Evolutionary conservation across 2,797 vertebrate genomes (phyloP).

Genomic region (Aeoliscus strigatus): DNA sequence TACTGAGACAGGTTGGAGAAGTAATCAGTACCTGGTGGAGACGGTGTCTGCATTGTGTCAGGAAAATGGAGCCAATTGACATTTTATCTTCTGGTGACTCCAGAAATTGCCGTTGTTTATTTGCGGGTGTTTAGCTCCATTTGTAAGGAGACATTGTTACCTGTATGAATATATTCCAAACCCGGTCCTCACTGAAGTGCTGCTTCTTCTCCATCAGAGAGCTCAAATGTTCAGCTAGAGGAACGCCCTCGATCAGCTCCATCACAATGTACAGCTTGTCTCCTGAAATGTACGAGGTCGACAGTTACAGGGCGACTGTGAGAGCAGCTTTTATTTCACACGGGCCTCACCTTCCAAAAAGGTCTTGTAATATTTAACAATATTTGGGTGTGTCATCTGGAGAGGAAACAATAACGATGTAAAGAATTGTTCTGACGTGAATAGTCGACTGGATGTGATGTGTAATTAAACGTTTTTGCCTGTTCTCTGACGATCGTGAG

Average conservation of each 20-base stretch:
- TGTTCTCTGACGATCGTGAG: conserved; percentile 89
- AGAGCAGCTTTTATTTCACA: too few relatives aligned
- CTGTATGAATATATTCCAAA: conserved; percentile 92
- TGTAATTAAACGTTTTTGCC: conserved; percentile 61
- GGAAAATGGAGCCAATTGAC: too few relatives aligned
- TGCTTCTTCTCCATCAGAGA: conserved; percentile 87
- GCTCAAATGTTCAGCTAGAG: conserved; percentile 82
- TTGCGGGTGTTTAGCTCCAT: too few relatives aligned
- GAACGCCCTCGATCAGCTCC: conserved; percentile 86
- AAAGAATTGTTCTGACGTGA: too few relatives aligned
- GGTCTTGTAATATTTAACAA: conserved; percentile 89
- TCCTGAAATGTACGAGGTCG: conserved; percentile 52
- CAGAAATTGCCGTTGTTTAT: too few relatives aligned
- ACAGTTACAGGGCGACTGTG: too few relatives aligned
- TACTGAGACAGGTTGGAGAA: too few relatives aligned
- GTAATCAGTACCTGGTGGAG: too few relatives aligned
- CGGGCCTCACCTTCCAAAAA: conserved; percentile 88
- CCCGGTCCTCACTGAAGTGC: conserved; percentile 81
- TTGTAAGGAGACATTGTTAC: too few relatives aligned
- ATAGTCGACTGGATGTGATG: too few relatives aligned
- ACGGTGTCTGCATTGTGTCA: too few relatives aligned
- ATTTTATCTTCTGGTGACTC: too few relatives aligned
- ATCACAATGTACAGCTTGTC: conserved; percentile 87
- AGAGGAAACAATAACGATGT: conserved; percentile 48
- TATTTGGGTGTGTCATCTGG: conserved; percentile 86